These are phyloP conservation scores for Sebastes fasciatus DNA, from an alignment of 2,113 vertebrate genomes.

Conservation along the genomic window DNA sequence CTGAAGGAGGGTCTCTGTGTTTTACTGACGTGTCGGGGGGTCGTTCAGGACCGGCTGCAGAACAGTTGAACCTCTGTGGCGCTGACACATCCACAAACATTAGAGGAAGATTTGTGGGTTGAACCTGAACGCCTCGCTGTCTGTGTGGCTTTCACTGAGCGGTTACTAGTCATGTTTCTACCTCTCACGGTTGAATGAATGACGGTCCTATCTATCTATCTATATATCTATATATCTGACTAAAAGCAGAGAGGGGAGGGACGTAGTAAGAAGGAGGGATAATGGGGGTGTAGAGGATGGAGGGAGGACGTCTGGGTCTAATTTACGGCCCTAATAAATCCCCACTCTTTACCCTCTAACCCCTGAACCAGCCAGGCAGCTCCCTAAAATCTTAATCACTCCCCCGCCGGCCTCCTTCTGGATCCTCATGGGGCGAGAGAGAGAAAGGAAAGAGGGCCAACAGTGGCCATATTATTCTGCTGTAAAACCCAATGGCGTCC, in stretches of 20 bases:
- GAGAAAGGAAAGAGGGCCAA: conserved; percentile 62
- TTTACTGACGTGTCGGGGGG: conserved; percentile 28
- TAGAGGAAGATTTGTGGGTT: conserved; percentile 39
- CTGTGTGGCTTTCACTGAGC: conserved; percentile 31
- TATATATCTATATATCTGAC: neutral
- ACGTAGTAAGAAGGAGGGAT: conserved; percentile 8
- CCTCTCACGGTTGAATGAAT: neutral
- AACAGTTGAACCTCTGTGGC: conserved; percentile 60
- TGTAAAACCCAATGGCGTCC: conserved; percentile 77
- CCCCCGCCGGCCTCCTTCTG: conserved; percentile 63
- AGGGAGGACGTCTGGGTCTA: conserved; percentile 71
- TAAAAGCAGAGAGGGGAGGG: neutral
- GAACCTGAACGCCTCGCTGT: conserved; percentile 48
- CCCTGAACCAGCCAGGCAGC: conserved; percentile 77
- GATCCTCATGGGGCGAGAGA: conserved; percentile 51
- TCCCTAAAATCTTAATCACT: conserved; percentile 83
- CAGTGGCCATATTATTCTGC: conserved; percentile 76
- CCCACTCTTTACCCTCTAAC: conserved; percentile 84
- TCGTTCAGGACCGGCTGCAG: conserved; percentile 42
- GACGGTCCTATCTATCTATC: neutral
- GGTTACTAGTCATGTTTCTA: neutral
- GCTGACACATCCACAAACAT: conserved; percentile 51
- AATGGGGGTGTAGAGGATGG: conserved; percentile 18
- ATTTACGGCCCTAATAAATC: conserved; percentile 85
- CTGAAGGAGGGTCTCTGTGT: conserved; percentile 34